A percentile compares a stretch with the other conserved stretches of the same genome.
phyloP scores from a whole-genome alignment of 2,113 vertebrate genomes.

The Cervus canadensis region DNA sequence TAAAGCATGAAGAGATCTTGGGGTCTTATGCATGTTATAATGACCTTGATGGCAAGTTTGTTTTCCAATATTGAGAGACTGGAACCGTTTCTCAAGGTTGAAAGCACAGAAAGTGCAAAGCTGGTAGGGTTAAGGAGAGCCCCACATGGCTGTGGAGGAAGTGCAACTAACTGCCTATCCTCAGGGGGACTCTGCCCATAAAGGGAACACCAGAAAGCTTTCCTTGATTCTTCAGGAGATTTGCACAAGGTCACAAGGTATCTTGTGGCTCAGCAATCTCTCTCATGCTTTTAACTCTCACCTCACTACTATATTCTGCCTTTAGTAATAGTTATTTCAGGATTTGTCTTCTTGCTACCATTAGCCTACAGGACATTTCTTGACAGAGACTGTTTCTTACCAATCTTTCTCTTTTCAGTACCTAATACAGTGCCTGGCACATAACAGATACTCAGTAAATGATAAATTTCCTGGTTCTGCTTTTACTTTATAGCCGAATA shows the following conservation, averaged over 20 bases:
- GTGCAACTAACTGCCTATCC: background rate
- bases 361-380: background rate
- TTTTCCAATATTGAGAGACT: background rate
- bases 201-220: background rate
- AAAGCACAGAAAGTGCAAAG: background rate
- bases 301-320: background rate
- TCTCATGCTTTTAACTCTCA: background rate
- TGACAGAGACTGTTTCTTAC: background rate
- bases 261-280: background rate
- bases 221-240: background rate
- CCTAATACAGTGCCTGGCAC: background rate
- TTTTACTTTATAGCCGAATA: slow-evolving; percentile 19
- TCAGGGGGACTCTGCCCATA: background rate
- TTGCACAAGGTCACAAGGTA: background rate
- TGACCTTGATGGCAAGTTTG: background rate
- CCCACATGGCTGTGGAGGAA: background rate
- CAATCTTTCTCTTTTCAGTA: background rate
- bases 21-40: background rate
- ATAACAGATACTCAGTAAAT: background rate
- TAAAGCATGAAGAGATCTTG: background rate
- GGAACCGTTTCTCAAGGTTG: background rate
- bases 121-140: background rate
- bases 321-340: background rate
- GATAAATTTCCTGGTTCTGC: background rate
- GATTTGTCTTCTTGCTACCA: background rate